A percentile compares a stretch with the other conserved stretches of the same genome.
Evolutionary conservation across 2,888 invertebrate species (phyloP).

Genomic region (Nebria brevicollis): DNA sequence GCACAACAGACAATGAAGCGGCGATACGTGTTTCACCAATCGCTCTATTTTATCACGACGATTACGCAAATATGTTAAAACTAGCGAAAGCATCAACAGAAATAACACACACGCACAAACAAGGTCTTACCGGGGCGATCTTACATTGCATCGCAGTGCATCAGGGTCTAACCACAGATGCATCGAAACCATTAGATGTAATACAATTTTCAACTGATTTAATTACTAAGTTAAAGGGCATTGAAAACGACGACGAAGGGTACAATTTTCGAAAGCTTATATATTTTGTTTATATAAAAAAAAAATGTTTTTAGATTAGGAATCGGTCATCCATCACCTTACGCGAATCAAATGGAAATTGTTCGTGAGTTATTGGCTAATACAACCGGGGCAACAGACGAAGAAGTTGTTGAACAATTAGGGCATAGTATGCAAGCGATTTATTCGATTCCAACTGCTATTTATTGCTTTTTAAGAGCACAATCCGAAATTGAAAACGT

Average conservation of each 20-base stretch:
- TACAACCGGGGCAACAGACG: slow-evolving; percentile 61
- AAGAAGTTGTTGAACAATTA: slow-evolving; percentile 66
- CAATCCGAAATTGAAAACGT: slow-evolving; percentile 64
- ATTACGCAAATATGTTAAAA: slow-evolving; percentile 65
- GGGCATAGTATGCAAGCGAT: slow-evolving; percentile 73
- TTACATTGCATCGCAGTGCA: slow-evolving; percentile 70
- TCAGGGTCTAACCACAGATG: slow-evolving; percentile 64
- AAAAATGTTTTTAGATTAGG: slow-evolving; percentile 55
- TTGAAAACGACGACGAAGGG: slow-evolving; percentile 65
- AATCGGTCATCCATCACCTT: slow-evolving; percentile 63
- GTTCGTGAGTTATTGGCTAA: slow-evolving; percentile 65
- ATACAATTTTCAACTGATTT: slow-evolving; percentile 65
- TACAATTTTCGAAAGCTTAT: slow-evolving; percentile 47
- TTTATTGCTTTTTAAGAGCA: slow-evolving; percentile 74
- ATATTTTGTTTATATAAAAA: slow-evolving; percentile 32
- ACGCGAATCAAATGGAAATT: slow-evolving; percentile 65
- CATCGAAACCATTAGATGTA: slow-evolving; percentile 63
- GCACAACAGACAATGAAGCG: slow-evolving; percentile 82
- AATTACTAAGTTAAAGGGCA: slow-evolving; percentile 65
- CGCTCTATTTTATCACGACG: slow-evolving; percentile 69
- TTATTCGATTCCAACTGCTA: slow-evolving; percentile 78
- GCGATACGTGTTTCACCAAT: slow-evolving; percentile 79
- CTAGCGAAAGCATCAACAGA: slow-evolving; percentile 65
- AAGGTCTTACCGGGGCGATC: slow-evolving; percentile 69
- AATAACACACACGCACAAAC: slow-evolving; percentile 72